Base-by-base conservation (phyloP, 2,888 invertebrate species). In the Fragum whitleyi region DNA sequence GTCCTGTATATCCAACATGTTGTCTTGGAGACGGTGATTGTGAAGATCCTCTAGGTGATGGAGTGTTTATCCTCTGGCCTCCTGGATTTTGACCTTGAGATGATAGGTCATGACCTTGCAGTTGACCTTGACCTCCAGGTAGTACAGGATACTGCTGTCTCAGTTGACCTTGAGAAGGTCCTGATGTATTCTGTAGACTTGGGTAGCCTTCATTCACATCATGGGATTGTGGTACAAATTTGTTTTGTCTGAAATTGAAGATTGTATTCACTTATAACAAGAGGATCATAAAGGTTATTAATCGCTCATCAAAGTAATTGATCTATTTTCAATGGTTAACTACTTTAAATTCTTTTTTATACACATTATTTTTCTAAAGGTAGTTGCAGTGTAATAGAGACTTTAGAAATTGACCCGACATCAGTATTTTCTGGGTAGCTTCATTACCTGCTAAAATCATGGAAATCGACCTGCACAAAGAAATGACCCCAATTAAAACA, bases 71-170 rank as follows among this genome's bases (percentile, higher is more conserved):
- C 21, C 65, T 65, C n/a, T 16, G 65, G 42, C 36, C 26, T n/a
- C 19, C 65, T 47, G 39, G 53, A 55, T 42, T 55, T 73, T 68
- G 65, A 73, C 71, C 19, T 55, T 72, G 51, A 29, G n/a, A 9
- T 32, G 36, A 70, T n/a, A 23, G 1, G 28, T 51, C 73, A 23
- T 70, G 68, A 55, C 32, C 47, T 70, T 65, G 39, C 1, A 21
- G 32, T 7, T 72, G 72, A 59, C 59, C 42, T 59, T 72, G 72
- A 42, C 42, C 29, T 65, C 47, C 47, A 47, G 47, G 47, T 14
- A 47, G 19, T 47, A 47, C 47, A 47, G 21, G 70, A 36, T 39
- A 51, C 26, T 67, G 42, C 26, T 67, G 67, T 42, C 57, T 26
- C 11, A 21, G 55, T 6, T 70, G 70, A 71, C 36, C 23, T 57